Conservation (phyloP, 2,113 vertebrate genomes). For the Vulpes ferrilata region DNA sequence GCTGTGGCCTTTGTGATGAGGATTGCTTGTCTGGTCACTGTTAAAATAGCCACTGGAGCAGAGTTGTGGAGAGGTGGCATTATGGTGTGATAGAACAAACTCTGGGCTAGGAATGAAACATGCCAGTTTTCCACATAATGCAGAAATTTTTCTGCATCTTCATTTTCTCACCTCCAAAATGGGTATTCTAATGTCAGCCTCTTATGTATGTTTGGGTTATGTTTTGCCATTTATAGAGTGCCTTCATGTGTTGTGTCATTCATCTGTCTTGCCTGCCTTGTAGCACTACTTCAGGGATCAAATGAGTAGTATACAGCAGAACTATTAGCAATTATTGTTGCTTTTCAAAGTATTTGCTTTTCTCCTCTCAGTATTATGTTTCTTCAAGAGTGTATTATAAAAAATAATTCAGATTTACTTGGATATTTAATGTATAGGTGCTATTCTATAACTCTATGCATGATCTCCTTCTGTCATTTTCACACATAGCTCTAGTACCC, state of each 20-base stretch:
- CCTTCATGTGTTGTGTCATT: not conserved
- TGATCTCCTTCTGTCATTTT: constrained; percentile 49
- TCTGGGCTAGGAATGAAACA: not conserved
- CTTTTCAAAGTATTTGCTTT: constrained; percentile 61
- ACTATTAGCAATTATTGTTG: not conserved
- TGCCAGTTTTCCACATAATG: not conserved
- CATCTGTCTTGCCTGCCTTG: not conserved
- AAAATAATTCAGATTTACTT: constrained; percentile 69
- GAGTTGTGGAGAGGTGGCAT: not conserved
- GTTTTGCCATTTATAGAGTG: constrained; percentile 5
- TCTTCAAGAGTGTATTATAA: constrained; percentile 60
- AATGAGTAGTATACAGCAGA: constrained; percentile 27
- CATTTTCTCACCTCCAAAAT: not conserved
- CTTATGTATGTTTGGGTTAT: constrained; percentile 5
- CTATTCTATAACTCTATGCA: constrained; percentile 50
- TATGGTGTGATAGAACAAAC: not conserved
- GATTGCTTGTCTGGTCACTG: not conserved
- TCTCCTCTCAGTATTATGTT: constrained; percentile 28
- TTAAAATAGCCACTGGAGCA: not conserved
- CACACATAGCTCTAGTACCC: constrained; percentile 47
- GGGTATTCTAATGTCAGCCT: not conserved
- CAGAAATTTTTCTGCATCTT: not conserved
- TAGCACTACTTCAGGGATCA: not conserved
- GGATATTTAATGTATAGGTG: constrained; percentile 61
- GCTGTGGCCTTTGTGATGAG: not conserved